phyloP scores from a whole-genome alignment of 2,113 vertebrate species.

The Alethe diademata region DNA sequence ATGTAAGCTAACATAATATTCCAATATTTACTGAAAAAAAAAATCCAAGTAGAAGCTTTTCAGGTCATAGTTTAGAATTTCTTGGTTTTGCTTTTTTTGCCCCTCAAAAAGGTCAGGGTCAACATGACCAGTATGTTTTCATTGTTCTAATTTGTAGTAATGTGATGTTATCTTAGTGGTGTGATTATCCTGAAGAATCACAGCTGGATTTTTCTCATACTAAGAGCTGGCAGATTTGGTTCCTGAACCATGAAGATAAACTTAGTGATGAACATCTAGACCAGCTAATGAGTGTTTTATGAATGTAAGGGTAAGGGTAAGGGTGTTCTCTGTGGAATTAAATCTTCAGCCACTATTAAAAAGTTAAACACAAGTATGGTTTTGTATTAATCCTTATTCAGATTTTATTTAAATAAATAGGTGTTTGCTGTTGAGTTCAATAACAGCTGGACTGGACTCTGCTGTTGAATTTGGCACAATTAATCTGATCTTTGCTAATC shows the following conservation, averaged over 20 bases:
- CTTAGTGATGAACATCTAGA: neutral
- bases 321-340: neutral
- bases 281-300: neutral
- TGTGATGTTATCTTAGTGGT: neutral
- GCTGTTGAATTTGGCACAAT: neutral
- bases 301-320: neutral
- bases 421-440: neutral
- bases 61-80: neutral
- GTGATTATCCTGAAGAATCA: neutral
- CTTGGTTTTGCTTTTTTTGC: neutral
- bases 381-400: neutral
- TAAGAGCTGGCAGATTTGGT: neutral
- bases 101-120: neutral
- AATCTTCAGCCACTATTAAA: neutral
- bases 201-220: neutral
- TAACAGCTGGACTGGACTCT: neutral
- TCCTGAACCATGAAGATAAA: neutral
- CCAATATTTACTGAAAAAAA: neutral
- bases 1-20: neutral
- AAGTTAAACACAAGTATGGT: neutral
- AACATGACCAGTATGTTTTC: neutral
- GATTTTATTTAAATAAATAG: neutral
- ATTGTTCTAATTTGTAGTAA: neutral
- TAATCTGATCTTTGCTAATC: neutral
- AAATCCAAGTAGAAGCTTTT: neutral